Base-by-base conservation (phyloP, 2,888 invertebrate species). In the Lysandra coridon region DNA sequence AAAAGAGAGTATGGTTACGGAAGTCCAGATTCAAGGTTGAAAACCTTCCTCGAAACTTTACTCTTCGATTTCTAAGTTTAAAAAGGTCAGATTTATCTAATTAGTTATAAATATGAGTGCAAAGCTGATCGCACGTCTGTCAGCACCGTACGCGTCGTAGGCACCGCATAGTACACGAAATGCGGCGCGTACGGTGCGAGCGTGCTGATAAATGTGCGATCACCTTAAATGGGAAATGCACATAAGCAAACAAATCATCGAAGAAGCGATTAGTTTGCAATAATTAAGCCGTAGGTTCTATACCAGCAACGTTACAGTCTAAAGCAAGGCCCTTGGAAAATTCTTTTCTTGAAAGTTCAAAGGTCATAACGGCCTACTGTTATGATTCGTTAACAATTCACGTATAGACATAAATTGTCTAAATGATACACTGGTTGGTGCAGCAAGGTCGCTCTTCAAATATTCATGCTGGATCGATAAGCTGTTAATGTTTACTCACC, bases 391-490 rank as follows among this genome's bases (percentile, higher is more conserved):
- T 23, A 75, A 23, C 44, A 75, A 75, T 49, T 75, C 75, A 75
- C 44, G 75, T 75, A 23, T 69, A 49, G 49, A 75, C 75, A 75
- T 49, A 75, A 75, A 75, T 75, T 75, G 30, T 75, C 44, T 75
- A 23, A 75, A 44, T 44, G 49, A 75, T 75, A 75, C 49, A 49
- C 75, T 4, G 49, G 12, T 23, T 23, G 75, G 75, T 75, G 75
- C 75, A 88, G 88, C 92, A 92, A 92, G 93, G 92, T 90, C 92
- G 90, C 87, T 81, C 86, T 89, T 94, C 90, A 93, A 94, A 94
- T 93, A 94, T 93, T 94, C 92, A 94, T 93, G 88, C 83, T 81
- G 90, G 91, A 93, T 94, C 94, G 93, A 94, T 93, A 91, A 89
- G 88, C 87, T 88, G 87, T 87, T 44, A 74, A 74, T 44, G 74